A percentile compares a stretch with the other conserved stretches of the same genome.
Evolutionary conservation across 2,113 vertebrate species (phyloP).

Genomic region (Lethenteron camtschaticum): DNA sequence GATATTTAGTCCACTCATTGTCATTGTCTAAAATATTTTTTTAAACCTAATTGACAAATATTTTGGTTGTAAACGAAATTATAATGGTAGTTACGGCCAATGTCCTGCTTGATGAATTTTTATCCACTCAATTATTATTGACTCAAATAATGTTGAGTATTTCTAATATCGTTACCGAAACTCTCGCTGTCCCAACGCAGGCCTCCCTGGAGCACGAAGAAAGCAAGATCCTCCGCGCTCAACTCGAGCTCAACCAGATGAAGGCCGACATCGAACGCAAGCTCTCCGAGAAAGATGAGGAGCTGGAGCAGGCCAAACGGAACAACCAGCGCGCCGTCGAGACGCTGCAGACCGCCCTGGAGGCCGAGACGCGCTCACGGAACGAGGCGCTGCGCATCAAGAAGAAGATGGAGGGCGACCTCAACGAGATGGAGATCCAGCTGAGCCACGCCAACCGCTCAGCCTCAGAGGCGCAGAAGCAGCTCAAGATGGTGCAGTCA

Average conservation of each 20-base stretch:
- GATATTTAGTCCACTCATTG: too few relatives aligned
- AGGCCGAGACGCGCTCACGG: constrained; percentile 30
- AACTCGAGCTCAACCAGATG: constrained; percentile 30
- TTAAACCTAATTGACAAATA: too few relatives aligned
- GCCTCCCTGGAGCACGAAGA: constrained; percentile 27
- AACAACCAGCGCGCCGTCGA: constrained; percentile 27
- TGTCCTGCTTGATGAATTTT: too few relatives aligned
- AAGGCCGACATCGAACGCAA: constrained; percentile 30
- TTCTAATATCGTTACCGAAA: too few relatives aligned
- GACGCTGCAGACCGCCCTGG: constrained; percentile 30
- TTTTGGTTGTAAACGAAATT: too few relatives aligned
- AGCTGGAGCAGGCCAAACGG: constrained; percentile 31
- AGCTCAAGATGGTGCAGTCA: constrained; percentile 25
- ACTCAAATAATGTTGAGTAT: too few relatives aligned
- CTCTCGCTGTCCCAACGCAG: constrained; percentile 8
- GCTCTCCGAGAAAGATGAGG: constrained; percentile 32
- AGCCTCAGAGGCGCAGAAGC: constrained; percentile 31
- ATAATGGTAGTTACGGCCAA: too few relatives aligned
- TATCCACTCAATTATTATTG: too few relatives aligned
- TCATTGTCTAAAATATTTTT: too few relatives aligned
- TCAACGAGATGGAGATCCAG: constrained; percentile 35
- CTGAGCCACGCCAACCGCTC: constrained; percentile 36
- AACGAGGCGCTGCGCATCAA: constrained; percentile 38
- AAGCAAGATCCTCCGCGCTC: constrained; percentile 29
- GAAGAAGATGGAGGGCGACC: constrained; percentile 34